Evolutionary conservation across 2,113 vertebrate species (phyloP).

Genomic region (Felis chaus): DNA sequence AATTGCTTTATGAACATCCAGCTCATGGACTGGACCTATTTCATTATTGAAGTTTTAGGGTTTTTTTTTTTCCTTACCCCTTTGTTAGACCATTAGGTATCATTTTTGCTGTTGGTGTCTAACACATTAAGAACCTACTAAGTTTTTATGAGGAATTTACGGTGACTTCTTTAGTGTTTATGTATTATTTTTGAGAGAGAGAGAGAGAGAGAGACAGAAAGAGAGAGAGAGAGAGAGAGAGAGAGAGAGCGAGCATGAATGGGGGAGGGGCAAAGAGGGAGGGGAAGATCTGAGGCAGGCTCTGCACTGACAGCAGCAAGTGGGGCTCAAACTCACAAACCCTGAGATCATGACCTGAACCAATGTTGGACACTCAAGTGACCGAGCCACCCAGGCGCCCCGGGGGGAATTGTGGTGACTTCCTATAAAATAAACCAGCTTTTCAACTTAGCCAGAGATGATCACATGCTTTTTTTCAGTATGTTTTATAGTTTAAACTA

Average conservation of each 20-base stretch:
- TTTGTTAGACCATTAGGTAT: background rate
- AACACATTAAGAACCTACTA: background rate
- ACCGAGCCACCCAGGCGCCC: too few species aligned
- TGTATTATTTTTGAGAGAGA: too few species aligned
- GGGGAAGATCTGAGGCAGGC: too few species aligned
- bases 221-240: too few species aligned
- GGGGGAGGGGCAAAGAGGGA: too few species aligned
- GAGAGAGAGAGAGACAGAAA: too few species aligned
- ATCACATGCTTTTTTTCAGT: background rate
- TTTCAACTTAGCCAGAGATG: background rate
- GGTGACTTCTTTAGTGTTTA: background rate
- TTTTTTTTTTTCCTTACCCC: background rate
- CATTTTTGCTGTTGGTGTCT: background rate
- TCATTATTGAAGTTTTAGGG: background rate
- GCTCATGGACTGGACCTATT: background rate
- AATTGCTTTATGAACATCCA: background rate
- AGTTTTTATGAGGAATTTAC: background rate
- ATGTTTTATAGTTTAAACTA: background rate
- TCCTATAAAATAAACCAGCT: background rate
- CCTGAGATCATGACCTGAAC: too few species aligned
- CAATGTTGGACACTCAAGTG: too few species aligned
- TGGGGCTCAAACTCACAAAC: too few species aligned
- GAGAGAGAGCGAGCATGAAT: too few species aligned
- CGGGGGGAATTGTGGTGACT: background rate
- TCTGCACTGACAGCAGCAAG: too few species aligned